Base-by-base conservation (phyloP, 2,888 invertebrate genomes). In the Ischnura elegans region DNA sequence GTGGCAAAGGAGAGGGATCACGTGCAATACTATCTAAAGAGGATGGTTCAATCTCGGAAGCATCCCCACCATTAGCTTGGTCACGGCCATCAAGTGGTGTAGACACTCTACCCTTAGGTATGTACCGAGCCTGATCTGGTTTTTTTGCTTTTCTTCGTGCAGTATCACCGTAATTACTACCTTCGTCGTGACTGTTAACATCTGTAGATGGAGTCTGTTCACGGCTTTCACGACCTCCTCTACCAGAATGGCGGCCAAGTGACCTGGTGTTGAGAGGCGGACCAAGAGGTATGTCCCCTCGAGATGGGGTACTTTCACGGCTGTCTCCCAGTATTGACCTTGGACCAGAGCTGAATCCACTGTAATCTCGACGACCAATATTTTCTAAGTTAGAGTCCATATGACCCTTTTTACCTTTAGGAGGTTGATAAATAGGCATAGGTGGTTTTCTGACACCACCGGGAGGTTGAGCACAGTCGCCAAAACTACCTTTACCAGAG, bases 61-160 rank as follows among this genome's bases (percentile, higher is more conserved):
- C 95, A 95, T 95, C 87, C 90, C 45, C 84, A 25, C 90, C 90
- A 43, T 90, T 90, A 10, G 61, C 66, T 66, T 93, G 87, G 45
- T 94, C 94, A 43, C 93, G 93, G 85, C 66, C 94, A 94, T 96
- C 96, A 94, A 96, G 96, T 95, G 95, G 94, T 93, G 96, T 96
- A 95, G 96, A 96, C 94, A 96, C 96, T 93, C 96, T 95, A 94
- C 96, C 96, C 95, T 96, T 96, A 51, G 97, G 96, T 94, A 97
- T 96, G 95, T 97, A 97, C 93, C 96, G 95, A 94, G 95, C 96
- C 95, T 97, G 96, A 94, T 97, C 97, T n/a, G 97, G 97, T 95
- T 97, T 97, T 94, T 96, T 96, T 94, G 95, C 95, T 95, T 96
- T 96, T 94, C 95, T 95, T 93, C 95, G 95, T 5, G 94, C 55